Evolutionary conservation across 1,140 invertebrate genomes (phyloP).

Genomic region (Spodoptera frugiperda): DNA sequence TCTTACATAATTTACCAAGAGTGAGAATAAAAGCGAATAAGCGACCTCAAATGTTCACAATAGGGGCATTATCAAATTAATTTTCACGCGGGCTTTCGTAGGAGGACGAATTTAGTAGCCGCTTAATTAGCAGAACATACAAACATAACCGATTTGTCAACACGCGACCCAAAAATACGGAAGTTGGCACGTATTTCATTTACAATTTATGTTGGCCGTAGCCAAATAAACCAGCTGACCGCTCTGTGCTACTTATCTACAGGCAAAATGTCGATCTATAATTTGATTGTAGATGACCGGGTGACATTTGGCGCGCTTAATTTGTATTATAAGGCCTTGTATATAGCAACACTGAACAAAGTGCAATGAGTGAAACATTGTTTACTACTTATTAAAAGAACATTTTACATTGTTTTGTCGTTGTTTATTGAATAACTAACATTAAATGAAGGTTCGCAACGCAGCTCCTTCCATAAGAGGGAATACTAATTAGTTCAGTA

Average conservation of each 20-base stretch:
- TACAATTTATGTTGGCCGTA: conserved; percentile 5
- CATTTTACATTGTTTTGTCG: no score
- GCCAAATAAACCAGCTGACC: conserved; percentile 33
- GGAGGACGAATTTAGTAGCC: background rate
- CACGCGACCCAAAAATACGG: conserved; percentile 24
- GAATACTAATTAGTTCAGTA: background rate
- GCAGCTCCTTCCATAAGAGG: no score
- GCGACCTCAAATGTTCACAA: no score
- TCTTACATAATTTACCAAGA: no score
- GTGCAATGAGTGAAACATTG: background rate
- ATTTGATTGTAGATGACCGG: conserved; percentile 45
- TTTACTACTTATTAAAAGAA: background rate
- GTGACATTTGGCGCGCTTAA: conserved; percentile 50
- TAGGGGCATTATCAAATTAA: no score
- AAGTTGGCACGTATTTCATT: conserved; percentile 33
- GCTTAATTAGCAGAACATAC: background rate
- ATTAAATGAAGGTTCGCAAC: no score
- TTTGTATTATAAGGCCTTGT: conserved; percentile 3
- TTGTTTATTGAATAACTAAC: no score
- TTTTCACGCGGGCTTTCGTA: no score
- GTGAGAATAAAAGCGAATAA: no score
- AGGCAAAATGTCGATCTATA: conserved; percentile 40
- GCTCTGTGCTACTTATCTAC: conserved; percentile 17
- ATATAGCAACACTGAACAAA: background rate
- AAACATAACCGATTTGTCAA: background rate